Percentiles rank a stretch among this genome's conserved stretches.
Conservation (phyloP, 2,888 invertebrate genomes). For the Pediacus dermestoides region DNA sequence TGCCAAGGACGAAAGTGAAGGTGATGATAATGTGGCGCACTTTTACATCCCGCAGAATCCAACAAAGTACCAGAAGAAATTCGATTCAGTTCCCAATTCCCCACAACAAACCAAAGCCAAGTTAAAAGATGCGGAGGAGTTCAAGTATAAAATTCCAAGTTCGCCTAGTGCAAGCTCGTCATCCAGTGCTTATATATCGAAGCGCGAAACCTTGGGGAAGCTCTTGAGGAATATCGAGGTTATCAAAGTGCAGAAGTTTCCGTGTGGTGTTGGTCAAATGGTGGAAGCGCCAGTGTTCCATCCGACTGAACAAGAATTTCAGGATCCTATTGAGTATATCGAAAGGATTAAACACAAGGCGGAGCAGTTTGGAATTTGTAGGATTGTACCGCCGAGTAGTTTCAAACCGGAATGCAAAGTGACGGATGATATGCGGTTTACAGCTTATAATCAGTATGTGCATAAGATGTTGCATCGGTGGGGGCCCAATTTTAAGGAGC, state of each 20-base stretch:
- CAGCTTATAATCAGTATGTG: constrained; percentile 85
- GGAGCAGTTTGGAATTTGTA: constrained; percentile 78
- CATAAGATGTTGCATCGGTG: constrained; percentile 83
- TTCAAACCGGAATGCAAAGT: constrained; percentile 77
- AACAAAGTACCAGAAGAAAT: constrained; percentile 19
- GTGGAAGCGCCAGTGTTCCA: constrained; percentile 76
- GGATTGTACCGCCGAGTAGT: constrained; percentile 76
- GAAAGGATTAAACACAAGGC: constrained; percentile 73
- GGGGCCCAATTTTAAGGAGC: constrained; percentile 82
- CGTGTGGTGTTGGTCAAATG: constrained; percentile 54
- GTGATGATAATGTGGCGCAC: constrained; percentile 24
- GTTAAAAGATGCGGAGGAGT: constrained; percentile 32
- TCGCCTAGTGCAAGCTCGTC: constrained; percentile 49
- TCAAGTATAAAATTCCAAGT: constrained; percentile 48
- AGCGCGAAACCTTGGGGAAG: constrained; percentile 28
- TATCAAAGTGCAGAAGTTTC: constrained; percentile 49
- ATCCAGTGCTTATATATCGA: constrained; percentile 46
- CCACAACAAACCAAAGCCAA: constrained; percentile 16
- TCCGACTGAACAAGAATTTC: constrained; percentile 79
- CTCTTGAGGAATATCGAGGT: constrained; percentile 36
- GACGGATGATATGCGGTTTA: constrained; percentile 81
- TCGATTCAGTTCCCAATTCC: constrained; percentile 11
- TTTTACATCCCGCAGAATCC: constrained; percentile 35
- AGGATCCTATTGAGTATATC: constrained; percentile 82
- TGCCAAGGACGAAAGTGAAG: constrained; percentile 12